Conservation (phyloP, 2,888 invertebrate genomes). For the Endomychus coccineus region DNA sequence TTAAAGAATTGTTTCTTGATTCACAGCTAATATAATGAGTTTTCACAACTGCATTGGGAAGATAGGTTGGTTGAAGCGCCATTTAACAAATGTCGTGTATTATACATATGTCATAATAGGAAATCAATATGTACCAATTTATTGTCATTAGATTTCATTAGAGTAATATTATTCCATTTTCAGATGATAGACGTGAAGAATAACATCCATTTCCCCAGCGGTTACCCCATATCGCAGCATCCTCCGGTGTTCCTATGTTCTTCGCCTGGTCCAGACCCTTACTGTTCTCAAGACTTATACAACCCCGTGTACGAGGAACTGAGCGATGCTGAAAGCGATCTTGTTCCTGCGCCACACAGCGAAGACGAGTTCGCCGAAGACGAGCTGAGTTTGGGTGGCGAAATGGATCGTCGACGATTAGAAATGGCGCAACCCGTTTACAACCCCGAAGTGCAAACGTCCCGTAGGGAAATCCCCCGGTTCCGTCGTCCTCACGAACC, state of each 20-base stretch:
- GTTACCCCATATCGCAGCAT: slow-evolving; percentile 53
- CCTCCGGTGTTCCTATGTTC: slow-evolving; percentile 66
- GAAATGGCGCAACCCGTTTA: slow-evolving; percentile 43
- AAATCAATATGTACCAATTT: too few species aligned
- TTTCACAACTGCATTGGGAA: too few species aligned
- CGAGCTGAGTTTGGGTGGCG: slow-evolving; percentile 58
- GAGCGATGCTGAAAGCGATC: slow-evolving; percentile 55
- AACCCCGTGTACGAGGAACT: slow-evolving; percentile 81
- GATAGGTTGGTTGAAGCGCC: too few species aligned
- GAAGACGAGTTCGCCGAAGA: slow-evolving; percentile 84
- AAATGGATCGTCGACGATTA: slow-evolving; percentile 34
- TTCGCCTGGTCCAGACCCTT: slow-evolving; percentile 60
- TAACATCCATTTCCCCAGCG: slow-evolving; percentile 52
- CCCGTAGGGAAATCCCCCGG: slow-evolving; percentile 45
- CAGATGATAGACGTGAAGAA: slow-evolving; percentile 69
- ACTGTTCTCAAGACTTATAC: slow-evolving; percentile 55
- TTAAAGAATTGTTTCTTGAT: too few species aligned
- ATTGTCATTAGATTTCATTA: background rate
- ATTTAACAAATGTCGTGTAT: too few species aligned
- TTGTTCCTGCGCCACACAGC: slow-evolving; percentile 56
- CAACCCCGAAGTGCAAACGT: slow-evolving; percentile 38
- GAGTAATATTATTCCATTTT: slow-evolving; percentile 29
- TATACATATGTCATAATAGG: too few species aligned
- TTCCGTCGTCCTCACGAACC: slow-evolving; percentile 55
- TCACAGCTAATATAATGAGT: too few species aligned